Evolutionary conservation across 2,888 invertebrate species (phyloP).

Genomic region (Mythimna impura): DNA sequence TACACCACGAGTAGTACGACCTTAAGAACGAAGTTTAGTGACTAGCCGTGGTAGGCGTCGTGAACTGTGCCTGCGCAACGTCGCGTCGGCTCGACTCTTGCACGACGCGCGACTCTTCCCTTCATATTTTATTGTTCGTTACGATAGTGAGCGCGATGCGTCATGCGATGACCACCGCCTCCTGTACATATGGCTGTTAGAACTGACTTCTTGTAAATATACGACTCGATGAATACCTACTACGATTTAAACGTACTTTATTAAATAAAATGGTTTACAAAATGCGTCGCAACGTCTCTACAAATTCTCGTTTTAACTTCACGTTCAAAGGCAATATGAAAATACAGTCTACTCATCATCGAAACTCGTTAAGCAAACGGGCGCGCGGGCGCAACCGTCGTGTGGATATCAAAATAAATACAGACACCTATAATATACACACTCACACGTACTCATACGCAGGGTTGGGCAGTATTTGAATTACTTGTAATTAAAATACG

Average conservation of each 20-base stretch:
- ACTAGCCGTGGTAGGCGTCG: not conserved
- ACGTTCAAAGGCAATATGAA: no score
- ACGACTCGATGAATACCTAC: conserved; percentile 14
- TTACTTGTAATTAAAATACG: no score
- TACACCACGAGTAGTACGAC: not conserved
- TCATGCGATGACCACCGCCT: conserved; percentile 33
- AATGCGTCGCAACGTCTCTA: conserved; percentile 15
- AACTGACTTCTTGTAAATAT: conserved; percentile 33
- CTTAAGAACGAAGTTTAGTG: conserved; percentile 23
- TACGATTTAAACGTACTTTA: conserved; percentile 26
- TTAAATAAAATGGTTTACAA: conserved; percentile 13
- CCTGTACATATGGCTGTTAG: conserved; percentile 37
- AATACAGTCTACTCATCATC: not conserved
- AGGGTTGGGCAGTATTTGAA: no score
- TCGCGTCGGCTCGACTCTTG: conserved; percentile 1
- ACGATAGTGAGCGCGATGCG: conserved; percentile 25
- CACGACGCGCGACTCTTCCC: conserved; percentile 1
- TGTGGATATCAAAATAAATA: not conserved
- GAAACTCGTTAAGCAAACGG: not conserved
- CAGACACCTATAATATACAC: not conserved
- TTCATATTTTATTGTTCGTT: conserved; percentile 31
- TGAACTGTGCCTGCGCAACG: not conserved
- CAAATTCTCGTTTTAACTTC: not conserved
- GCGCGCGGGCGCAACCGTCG: no score
- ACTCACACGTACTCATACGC: no score